These are phyloP conservation scores for Creontiades dilutus DNA, from an alignment of 2,888 invertebrate species.

Conservation along the genomic window DNA sequence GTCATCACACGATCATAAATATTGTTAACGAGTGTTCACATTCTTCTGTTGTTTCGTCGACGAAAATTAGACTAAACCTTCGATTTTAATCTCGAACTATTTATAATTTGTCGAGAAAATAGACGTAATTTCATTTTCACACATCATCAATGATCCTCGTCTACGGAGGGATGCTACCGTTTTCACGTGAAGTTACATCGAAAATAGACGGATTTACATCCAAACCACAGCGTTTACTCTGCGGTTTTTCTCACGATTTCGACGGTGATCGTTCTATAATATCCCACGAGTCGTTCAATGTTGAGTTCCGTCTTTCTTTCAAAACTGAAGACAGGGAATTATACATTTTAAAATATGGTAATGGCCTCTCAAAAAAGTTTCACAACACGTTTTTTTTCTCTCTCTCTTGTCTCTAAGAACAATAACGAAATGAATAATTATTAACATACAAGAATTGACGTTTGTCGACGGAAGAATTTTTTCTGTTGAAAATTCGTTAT, in stretches of 20 bases:
- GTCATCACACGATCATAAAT: too few relatives aligned
- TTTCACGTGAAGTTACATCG: too few relatives aligned
- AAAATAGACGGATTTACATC: too few relatives aligned
- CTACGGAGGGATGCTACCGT: too few relatives aligned
- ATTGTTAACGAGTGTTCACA: too few relatives aligned
- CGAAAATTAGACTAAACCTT: too few relatives aligned
- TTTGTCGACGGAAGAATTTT: constrained; percentile 7
- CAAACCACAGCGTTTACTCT: too few relatives aligned
- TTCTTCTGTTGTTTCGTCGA: too few relatives aligned
- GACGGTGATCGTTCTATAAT: constrained; percentile 17
- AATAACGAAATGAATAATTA: constrained; percentile 35
- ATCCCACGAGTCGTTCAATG: constrained; percentile 12
- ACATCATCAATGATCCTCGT: too few relatives aligned
- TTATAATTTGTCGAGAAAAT: too few relatives aligned
- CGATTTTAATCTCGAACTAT: too few relatives aligned
- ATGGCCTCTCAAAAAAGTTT: constrained; percentile 11
- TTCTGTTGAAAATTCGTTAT: background rate
- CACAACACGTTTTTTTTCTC: constrained; percentile 23
- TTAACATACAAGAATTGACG: constrained; percentile 21
- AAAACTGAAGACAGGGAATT: constrained; percentile 32
- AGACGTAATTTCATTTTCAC: too few relatives aligned
- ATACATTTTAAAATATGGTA: constrained; percentile 57
- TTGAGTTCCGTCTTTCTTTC: background rate
- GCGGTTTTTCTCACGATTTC: constrained; percentile 1
- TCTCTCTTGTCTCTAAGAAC: background rate